phyloP scores from a whole-genome alignment of 1,140 invertebrate genomes.

The Drosophila melanica region DNA sequence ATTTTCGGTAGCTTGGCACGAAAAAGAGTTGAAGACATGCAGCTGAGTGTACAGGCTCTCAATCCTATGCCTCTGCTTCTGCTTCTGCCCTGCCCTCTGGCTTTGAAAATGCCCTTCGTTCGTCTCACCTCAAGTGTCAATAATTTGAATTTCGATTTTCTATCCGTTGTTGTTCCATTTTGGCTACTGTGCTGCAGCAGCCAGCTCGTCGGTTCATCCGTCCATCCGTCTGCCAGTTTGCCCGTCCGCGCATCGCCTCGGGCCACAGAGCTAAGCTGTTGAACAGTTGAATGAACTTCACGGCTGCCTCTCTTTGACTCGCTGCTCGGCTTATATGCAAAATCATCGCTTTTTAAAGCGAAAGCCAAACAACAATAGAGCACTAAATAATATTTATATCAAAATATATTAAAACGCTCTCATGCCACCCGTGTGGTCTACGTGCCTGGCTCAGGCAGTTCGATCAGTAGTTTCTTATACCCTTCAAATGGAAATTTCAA shows the following conservation, averaged over 20 bases:
- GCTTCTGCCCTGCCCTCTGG: slow-evolving; percentile 22
- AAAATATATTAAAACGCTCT: slow-evolving; percentile 50
- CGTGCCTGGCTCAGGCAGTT: background rate
- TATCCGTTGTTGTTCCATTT: slow-evolving; percentile 32
- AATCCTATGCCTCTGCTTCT: slow-evolving; percentile 1
- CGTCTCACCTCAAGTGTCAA: slow-evolving; percentile 79
- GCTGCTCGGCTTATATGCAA: slow-evolving; percentile 60
- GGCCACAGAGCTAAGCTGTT: slow-evolving; percentile 30
- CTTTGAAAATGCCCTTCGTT: slow-evolving; percentile 13
- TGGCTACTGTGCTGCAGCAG: slow-evolving; percentile 40
- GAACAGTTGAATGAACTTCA: slow-evolving; percentile 74
- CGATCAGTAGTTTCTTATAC: background rate
- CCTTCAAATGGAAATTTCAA: background rate
- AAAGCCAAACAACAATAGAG: slow-evolving; percentile 71
- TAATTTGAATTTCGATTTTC: slow-evolving; percentile 70
- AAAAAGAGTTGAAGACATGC: slow-evolving; percentile 50
- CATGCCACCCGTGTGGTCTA: slow-evolving; percentile 41
- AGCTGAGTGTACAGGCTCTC: slow-evolving; percentile 19
- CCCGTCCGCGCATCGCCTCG: slow-evolving; percentile 7
- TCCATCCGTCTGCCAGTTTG: background rate
- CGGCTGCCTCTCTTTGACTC: slow-evolving; percentile 9
- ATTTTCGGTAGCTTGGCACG: slow-evolving; percentile 67
- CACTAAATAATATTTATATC: slow-evolving; percentile 72
- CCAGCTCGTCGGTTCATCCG: background rate
- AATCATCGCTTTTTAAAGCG: slow-evolving; percentile 67